phyloP scores from a whole-genome alignment of 2,113 vertebrate genomes.

The Pristiophorus japonicus region DNA sequence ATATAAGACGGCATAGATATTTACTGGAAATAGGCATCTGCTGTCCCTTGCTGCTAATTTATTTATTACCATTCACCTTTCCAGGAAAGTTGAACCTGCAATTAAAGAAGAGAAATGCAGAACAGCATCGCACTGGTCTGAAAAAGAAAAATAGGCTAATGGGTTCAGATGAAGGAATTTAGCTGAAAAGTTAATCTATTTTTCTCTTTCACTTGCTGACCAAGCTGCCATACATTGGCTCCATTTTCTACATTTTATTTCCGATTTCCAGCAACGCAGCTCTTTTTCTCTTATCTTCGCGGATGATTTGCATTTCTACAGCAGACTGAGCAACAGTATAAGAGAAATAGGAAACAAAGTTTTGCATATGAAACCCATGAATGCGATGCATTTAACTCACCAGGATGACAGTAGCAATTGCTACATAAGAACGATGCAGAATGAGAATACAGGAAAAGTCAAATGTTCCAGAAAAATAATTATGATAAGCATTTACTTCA shows the following conservation, averaged over 20 bases:
- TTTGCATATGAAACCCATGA: neutral
- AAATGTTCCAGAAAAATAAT: neutral
- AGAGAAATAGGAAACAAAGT: neutral
- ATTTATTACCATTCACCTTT: neutral
- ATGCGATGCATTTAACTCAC: neutral
- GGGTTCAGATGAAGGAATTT: neutral
- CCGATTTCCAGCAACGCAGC: neutral
- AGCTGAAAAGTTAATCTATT: neutral
- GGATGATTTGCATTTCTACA: neutral
- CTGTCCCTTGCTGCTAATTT: neutral
- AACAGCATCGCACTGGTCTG: neutral
- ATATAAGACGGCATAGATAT: neutral
- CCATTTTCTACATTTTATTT: neutral
- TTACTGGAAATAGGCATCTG: neutral
- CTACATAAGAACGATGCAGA: neutral
- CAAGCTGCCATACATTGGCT: neutral
- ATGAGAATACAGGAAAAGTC: neutral
- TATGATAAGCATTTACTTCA: neutral
- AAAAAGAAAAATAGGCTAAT: neutral
- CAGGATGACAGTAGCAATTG: neutral
- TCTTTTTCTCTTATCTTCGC: neutral
- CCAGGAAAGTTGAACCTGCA: neutral
- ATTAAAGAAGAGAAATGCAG: neutral
- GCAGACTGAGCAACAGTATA: neutral
- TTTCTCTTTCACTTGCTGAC: neutral